These are phyloP conservation scores for Lanius collurio DNA, from an alignment of 2,113 vertebrate species.

Conservation along the genomic window DNA sequence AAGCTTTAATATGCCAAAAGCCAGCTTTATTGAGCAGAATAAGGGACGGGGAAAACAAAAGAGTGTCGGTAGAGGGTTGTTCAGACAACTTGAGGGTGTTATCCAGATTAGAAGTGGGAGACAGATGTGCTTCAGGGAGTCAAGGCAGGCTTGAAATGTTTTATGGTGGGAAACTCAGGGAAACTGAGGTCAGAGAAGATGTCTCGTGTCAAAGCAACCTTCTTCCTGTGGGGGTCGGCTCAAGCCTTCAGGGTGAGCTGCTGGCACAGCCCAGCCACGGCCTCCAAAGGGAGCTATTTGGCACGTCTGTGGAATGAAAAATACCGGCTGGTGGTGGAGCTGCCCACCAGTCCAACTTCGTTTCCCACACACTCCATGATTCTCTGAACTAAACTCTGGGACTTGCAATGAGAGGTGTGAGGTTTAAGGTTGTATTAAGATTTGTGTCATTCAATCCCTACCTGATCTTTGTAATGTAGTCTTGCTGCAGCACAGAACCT, in stretches of 20 bases:
- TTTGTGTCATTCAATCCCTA: background rate
- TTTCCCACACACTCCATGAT: background rate
- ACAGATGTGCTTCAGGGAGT: background rate
- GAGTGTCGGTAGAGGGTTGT: background rate
- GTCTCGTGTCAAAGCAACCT: background rate
- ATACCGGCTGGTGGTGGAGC: background rate
- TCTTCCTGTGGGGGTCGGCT: background rate
- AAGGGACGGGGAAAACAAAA: conserved; percentile 56
- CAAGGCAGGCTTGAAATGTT: background rate
- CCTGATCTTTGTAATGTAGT: background rate
- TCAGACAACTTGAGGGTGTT: background rate
- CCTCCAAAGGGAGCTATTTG: background rate
- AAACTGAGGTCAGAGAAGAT: background rate
- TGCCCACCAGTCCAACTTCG: background rate
- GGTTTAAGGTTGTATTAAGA: background rate
- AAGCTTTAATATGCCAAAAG: conserved; percentile 76
- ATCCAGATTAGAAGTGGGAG: background rate
- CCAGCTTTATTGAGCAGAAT: conserved; percentile 39
- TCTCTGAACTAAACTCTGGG: background rate
- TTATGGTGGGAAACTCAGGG: background rate
- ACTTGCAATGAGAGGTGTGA: background rate
- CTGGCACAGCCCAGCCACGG: rapidly evolving
- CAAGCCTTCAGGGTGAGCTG: background rate
- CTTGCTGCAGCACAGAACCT: background rate
- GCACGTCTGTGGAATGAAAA: background rate